Evolutionary conservation across 2,888 invertebrate species (phyloP).

Genomic region (Fabriciana adippe): DNA sequence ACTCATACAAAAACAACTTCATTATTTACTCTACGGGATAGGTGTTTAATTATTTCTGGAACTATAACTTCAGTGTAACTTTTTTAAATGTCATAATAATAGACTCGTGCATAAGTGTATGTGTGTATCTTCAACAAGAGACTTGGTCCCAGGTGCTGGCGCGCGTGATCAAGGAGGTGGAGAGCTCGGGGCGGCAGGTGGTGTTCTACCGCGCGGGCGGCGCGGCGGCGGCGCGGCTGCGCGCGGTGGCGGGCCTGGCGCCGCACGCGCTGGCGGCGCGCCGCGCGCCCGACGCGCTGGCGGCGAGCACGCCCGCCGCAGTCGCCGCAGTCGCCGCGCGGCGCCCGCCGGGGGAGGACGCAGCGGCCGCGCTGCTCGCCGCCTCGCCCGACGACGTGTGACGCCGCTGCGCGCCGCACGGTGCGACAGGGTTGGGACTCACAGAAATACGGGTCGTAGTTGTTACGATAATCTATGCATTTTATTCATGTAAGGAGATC

Average conservation of each 20-base stretch:
- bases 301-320: constrained; percentile 4
- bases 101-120: too few relatives aligned
- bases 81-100: too few relatives aligned
- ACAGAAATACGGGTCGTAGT: too few relatives aligned
- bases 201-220: constrained; percentile 69
- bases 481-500: too few relatives aligned
- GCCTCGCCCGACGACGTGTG: constrained; percentile 8
- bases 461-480: too few relatives aligned
- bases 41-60: too few relatives aligned
- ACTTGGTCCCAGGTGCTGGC: constrained; percentile 65
- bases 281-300: neutral
- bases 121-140: too few relatives aligned
- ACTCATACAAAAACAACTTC: too few relatives aligned
- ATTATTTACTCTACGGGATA: too few relatives aligned
- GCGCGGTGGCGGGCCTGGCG: constrained; percentile 48
- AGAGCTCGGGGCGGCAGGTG: constrained; percentile 73
- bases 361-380: neutral
- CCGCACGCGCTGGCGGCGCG: constrained; percentile 45
- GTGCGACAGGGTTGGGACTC: too few relatives aligned
- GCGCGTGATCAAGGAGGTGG: constrained; percentile 80
- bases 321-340: constrained; percentile 7
- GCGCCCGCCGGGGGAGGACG: neutral
- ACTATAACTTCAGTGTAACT: too few relatives aligned
- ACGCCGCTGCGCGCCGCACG: neutral
- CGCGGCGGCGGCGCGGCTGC: constrained; percentile 48